phyloP scores from a whole-genome alignment of 1,140 invertebrate genomes.

The Hormaphis cornu region DNA sequence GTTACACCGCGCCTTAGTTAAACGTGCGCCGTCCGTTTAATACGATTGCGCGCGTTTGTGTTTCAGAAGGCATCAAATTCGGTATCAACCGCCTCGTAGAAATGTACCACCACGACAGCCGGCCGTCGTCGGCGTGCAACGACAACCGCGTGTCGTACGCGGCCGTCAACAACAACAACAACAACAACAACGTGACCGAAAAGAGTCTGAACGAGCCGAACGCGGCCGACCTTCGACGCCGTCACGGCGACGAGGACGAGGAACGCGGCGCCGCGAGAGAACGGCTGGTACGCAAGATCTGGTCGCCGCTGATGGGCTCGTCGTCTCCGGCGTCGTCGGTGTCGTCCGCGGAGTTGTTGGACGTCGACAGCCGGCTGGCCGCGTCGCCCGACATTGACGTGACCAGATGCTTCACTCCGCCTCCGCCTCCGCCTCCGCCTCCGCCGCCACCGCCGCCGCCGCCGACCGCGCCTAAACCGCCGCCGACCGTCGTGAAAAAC shows the following conservation, averaged over 20 bases:
- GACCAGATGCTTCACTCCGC: conserved; percentile 39
- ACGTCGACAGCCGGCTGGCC: conserved; percentile 57
- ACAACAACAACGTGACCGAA: conserved; percentile 29
- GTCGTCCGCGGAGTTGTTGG: conserved; percentile 55
- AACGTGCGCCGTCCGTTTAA: no score
- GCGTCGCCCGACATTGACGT: conserved; percentile 44
- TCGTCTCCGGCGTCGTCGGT: conserved; percentile 48
- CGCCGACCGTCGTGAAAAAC: conserved; percentile 45
- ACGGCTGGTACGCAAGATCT: conserved; percentile 37
- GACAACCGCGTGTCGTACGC: conserved; percentile 16
- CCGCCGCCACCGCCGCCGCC: conserved; percentile 33
- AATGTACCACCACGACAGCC: conserved; percentile 34
- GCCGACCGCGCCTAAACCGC: conserved; percentile 36
- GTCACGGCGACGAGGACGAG: conserved; percentile 7
- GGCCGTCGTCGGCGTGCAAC: conserved; percentile 32
- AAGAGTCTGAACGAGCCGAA: conserved; percentile 38
- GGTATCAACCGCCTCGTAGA: conserved; percentile 57
- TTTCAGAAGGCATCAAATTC: conserved; percentile 62
- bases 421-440: not conserved
- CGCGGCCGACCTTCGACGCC: conserved; percentile 42
- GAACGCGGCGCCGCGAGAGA: not conserved
- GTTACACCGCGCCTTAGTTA: no score
- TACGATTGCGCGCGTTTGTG: conserved; percentile 38
- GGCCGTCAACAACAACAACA: conserved; percentile 13
- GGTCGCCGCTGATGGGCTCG: conserved; percentile 43